Base-by-base conservation (phyloP, 2,113 vertebrate genomes). In the Rhombomys opimus region DNA sequence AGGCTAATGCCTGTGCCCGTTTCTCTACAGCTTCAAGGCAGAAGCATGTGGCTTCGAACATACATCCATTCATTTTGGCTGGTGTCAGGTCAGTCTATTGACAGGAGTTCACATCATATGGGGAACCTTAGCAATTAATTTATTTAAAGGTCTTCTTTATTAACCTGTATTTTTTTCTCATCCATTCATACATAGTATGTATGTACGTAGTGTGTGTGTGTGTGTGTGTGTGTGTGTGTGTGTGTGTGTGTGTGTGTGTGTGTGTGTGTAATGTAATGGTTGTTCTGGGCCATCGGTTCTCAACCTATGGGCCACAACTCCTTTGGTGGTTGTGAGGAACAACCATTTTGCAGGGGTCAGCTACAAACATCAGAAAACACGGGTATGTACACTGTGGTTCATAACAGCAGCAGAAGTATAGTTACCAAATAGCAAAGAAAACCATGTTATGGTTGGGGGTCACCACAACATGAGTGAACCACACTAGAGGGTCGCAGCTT, bases 1-100 rank as follows among this genome's bases (percentile, higher is more conserved):
- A 1, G 30, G 9, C 15, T 9, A 22, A 30, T 0, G 2, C 52
- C 4, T 54, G 2, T n/a, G 32, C 35, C 52, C 20, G 2, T 57
- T 80, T 57, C 77, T 57, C 52, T 57, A 7, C 11, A 57, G 52
- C 54, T 80, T 81, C 78, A 17, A 57, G 57, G 52, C 32, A 80
- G 32, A 81, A 57, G 52, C 54, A 5, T 23, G 32, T 11, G 18
- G 18, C 52, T 57, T 57, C 52, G 3, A 22, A n/a, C 52, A 20
- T 18, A 11, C 17, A 35, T 22, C 20, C 4, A 12, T n/a, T 11
- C 52, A 23, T 57, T n/a, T 35, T 57, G 32, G 32, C 20, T 20
- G 17, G 17, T 10, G 35, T 8, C 35, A 72, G 15, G 18, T 35
- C 30, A 70, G 68, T 70, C 68, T 70, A 35, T 32, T 68, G 65